phyloP scores from a whole-genome alignment of 2,888 invertebrate species.

The Synanthedon formicaeformis region DNA sequence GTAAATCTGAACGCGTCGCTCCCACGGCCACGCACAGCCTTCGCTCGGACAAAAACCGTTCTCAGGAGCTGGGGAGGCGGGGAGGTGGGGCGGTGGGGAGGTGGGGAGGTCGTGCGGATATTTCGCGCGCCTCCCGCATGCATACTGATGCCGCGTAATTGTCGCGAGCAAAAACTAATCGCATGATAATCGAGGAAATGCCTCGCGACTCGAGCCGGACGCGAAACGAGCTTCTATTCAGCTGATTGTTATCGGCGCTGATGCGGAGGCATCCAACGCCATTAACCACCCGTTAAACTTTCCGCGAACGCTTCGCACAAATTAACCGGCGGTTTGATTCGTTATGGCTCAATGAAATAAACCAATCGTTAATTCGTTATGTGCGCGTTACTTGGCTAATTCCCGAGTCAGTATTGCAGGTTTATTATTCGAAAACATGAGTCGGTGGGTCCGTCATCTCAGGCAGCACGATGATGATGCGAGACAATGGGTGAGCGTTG shows the following conservation, averaged over 20 bases:
- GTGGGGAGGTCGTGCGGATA: constrained; percentile 15
- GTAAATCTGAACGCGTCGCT: constrained; percentile 12
- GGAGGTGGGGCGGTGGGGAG: constrained; percentile 12
- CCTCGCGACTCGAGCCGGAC: constrained; percentile 26
- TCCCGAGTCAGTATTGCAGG: background rate
- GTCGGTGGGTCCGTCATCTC: background rate
- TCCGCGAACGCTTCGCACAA: constrained; percentile 3
- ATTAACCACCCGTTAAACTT: constrained; percentile 7
- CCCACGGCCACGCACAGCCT: constrained; percentile 25
- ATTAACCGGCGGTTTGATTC: background rate
- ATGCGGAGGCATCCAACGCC: constrained; percentile 6
- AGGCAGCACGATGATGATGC: background rate
- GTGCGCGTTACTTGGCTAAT: too few species aligned
- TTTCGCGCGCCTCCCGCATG: constrained; percentile 36
- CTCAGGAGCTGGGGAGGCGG: constrained; percentile 9
- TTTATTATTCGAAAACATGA: background rate
- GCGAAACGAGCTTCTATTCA: constrained; percentile 11
- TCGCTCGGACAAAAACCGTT: constrained; percentile 23
- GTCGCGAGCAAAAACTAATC: constrained; percentile 48
- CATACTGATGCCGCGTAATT: constrained; percentile 61
- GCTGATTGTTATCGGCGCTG: constrained; percentile 1
- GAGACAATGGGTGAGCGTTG: constrained; percentile 4
- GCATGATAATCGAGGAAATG: constrained; percentile 58
- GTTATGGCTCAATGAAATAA: constrained; percentile 4
- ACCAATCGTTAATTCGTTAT: background rate